Percentiles rank a stretch among this genome's conserved stretches.
These are phyloP conservation scores for Phlogophora meticulosa DNA, from an alignment of 2,888 invertebrate species.

Conservation along the genomic window DNA sequence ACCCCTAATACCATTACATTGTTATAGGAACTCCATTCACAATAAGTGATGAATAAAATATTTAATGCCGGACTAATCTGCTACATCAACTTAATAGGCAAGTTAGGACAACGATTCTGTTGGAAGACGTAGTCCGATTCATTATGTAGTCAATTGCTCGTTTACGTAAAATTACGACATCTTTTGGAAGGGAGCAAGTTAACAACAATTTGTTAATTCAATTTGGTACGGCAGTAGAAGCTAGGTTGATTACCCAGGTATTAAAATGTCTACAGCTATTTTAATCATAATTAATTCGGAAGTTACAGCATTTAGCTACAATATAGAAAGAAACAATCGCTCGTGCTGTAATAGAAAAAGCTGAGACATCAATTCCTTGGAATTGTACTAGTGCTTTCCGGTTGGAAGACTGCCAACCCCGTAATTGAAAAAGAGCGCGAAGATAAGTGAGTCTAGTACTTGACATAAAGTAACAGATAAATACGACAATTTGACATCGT, in stretches of 20 bases:
- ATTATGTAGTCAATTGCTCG: slow-evolving; percentile 32
- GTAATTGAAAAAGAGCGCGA: slow-evolving; percentile 65
- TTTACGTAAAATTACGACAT: slow-evolving; percentile 32
- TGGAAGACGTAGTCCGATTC: slow-evolving; percentile 33
- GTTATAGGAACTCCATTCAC: neutral
- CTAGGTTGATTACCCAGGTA: neutral
- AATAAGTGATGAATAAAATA: slow-evolving; percentile 21
- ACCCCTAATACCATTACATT: neutral
- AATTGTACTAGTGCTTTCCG: slow-evolving; percentile 45
- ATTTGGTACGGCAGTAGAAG: slow-evolving; percentile 14
- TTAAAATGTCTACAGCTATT: neutral
- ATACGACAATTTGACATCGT: slow-evolving; percentile 49
- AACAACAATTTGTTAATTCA: slow-evolving; percentile 26
- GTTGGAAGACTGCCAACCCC: slow-evolving; percentile 59
- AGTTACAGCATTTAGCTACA: neutral
- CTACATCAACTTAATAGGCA: slow-evolving; percentile 10
- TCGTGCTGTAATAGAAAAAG: slow-evolving; percentile 36
- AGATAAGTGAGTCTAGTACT: slow-evolving; percentile 56
- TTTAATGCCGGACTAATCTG: neutral
- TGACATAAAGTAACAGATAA: slow-evolving; percentile 55
- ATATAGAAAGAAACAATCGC: slow-evolving; percentile 35
- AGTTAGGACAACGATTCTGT: slow-evolving; percentile 14
- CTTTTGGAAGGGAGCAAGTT: slow-evolving; percentile 1
- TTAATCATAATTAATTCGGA: neutral
- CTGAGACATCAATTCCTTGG: slow-evolving; percentile 53